Conservation (phyloP, 2,888 invertebrate genomes). For the Chironomus tentans region DNA sequence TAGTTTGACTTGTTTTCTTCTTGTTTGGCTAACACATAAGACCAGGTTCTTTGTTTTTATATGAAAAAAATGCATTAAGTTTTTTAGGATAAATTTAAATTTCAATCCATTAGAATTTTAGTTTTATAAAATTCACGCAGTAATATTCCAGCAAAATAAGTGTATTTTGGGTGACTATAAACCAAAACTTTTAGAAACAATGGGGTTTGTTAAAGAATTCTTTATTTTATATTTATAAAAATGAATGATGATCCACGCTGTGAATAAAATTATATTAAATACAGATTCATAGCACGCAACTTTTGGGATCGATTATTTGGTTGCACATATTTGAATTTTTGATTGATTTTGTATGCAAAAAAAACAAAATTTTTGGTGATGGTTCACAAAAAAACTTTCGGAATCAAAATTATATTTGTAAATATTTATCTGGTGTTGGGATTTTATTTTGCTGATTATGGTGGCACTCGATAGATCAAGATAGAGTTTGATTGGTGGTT, state of each 20-base stretch:
- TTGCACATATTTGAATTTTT: not conserved
- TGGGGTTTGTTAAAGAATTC: not conserved
- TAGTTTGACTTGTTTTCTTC: too few relatives aligned
- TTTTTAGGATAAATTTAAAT: too few relatives aligned
- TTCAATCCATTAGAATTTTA: too few relatives aligned
- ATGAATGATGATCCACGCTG: not conserved
- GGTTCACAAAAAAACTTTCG: not conserved
- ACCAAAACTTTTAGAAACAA: not conserved
- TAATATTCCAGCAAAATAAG: not conserved
- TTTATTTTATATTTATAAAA: not conserved
- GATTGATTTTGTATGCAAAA: not conserved
- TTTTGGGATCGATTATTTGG: not conserved
- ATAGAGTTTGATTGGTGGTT: too few relatives aligned
- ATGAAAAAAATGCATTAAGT: too few relatives aligned
- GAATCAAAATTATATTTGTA: too few relatives aligned
- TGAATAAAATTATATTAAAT: not conserved
- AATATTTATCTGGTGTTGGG: too few relatives aligned
- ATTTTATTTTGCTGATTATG: too few relatives aligned
- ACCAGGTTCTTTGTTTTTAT: too few relatives aligned
- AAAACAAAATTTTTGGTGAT: not conserved
- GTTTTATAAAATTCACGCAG: too few relatives aligned
- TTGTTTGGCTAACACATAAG: too few relatives aligned
- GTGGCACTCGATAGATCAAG: too few relatives aligned
- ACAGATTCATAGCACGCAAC: not conserved
- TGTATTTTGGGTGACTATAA: not conserved